Percentiles rank a stretch among this genome's conserved stretches.
phyloP scores from a whole-genome alignment of 92 coral and sea anemone genomes.

The Actinostola sp. region DNA sequence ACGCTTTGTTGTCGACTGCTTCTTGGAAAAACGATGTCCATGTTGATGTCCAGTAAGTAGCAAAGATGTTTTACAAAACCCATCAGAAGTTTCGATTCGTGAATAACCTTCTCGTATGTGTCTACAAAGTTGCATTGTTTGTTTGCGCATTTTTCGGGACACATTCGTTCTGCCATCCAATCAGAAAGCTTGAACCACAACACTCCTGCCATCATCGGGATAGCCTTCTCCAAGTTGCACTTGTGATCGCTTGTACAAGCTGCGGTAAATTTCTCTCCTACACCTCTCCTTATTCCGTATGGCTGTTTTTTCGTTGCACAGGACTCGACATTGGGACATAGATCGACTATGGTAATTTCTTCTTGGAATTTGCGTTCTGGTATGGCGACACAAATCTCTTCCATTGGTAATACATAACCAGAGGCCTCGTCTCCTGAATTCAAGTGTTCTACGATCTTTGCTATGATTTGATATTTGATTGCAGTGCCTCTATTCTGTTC shows the following conservation, averaged over 20 bases:
- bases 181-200: constrained; percentile 40
- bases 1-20: background rate
- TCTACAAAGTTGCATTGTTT: background rate
- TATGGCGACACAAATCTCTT: background rate
- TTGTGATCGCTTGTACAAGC: constrained; percentile 43
- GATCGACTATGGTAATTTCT: background rate
- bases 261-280: background rate
- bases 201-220: constrained; percentile 53
- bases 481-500: background rate
- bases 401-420: background rate
- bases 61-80: background rate
- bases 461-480: background rate
- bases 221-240: constrained; percentile 40
- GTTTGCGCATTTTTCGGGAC: background rate
- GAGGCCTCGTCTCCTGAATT: background rate
- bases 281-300: background rate
- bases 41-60: background rate
- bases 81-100: background rate
- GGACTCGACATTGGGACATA: background rate
- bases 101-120: constrained; percentile 2
- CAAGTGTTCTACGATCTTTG: background rate
- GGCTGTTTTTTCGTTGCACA: background rate
- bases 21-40: constrained; percentile 1
- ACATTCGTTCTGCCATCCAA: constrained; percentile 12
- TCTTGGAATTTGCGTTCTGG: background rate